phyloP scores from a whole-genome alignment of 2,113 vertebrate genomes.

The Tychaedon coryphoeus region DNA sequence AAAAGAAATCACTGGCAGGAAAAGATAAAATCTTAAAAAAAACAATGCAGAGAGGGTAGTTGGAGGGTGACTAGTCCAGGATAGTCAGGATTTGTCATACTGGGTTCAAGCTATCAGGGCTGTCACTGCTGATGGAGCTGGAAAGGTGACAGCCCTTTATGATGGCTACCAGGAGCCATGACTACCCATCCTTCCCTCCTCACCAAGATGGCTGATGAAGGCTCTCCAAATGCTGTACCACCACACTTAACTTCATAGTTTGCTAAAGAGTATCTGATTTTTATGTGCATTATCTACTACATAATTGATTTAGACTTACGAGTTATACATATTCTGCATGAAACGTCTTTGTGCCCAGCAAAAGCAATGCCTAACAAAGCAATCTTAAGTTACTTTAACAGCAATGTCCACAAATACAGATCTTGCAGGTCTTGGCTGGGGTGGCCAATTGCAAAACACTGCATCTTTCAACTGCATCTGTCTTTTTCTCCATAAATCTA shows the following conservation, averaged over 20 bases:
- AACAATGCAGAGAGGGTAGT: not conserved
- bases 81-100: not conserved
- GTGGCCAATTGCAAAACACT: not conserved
- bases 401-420: not conserved
- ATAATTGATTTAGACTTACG: not conserved
- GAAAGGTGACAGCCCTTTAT: not conserved
- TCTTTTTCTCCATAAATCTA: not conserved
- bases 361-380: not conserved
- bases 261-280: not conserved
- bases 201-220: rapidly evolving
- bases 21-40: not conserved
- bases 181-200: not conserved
- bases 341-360: not conserved
- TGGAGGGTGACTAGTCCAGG: not conserved
- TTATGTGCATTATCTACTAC: not conserved
- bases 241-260: not conserved
- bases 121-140: not conserved
- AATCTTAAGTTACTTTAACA: not conserved
- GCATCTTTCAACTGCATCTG: not conserved
- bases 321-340: not conserved
- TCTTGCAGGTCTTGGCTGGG: not conserved
- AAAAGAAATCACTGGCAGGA: rapidly evolving
- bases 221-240: not conserved
- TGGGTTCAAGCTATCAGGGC: rapidly evolving
- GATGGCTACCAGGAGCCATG: rapidly evolving